Conservation (phyloP, 2,797 vertebrate species). For the Orientallactaga sibirica region DNA sequence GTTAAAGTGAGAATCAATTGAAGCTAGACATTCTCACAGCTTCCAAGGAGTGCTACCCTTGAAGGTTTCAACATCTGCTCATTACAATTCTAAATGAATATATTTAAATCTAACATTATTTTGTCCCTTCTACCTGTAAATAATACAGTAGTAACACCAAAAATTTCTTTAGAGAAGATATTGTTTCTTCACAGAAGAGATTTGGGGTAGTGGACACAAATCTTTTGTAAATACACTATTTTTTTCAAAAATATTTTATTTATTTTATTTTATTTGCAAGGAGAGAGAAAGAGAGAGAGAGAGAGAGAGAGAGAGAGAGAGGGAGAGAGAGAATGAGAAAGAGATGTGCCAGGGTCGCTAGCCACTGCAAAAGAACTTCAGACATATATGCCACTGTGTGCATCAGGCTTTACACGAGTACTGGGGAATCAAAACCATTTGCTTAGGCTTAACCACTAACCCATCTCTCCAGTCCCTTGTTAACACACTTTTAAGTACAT, state of each 20-base stretch:
- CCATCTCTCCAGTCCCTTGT: too few species aligned
- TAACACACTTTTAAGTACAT: background rate
- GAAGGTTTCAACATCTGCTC: constrained; percentile 77
- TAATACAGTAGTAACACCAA: constrained; percentile 39
- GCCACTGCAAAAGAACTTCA: too few species aligned
- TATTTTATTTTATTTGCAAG: too few species aligned
- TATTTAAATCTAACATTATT: constrained; percentile 72
- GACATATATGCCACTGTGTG: too few species aligned
- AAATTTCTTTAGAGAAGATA: constrained; percentile 17
- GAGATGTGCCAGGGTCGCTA: too few species aligned
- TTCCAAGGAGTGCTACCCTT: constrained; percentile 79
- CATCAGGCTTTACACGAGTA: too few species aligned
- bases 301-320: too few species aligned
- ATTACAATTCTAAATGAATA: constrained; percentile 71
- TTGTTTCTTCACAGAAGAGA: background rate
- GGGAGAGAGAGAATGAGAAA: too few species aligned
- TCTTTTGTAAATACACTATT: background rate
- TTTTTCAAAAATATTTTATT: too few species aligned
- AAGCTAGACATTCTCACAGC: constrained; percentile 79
- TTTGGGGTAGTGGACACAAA: background rate
- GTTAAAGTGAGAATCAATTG: constrained; percentile 79
- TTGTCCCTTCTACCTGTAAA: constrained; percentile 68
- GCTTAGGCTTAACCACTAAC: too few species aligned
- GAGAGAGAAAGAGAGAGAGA: too few species aligned
- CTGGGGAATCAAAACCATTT: too few species aligned